These are phyloP conservation scores for Xestoiulus laeticollis DNA, from an alignment of 2,888 invertebrate species.

Conservation along the genomic window DNA sequence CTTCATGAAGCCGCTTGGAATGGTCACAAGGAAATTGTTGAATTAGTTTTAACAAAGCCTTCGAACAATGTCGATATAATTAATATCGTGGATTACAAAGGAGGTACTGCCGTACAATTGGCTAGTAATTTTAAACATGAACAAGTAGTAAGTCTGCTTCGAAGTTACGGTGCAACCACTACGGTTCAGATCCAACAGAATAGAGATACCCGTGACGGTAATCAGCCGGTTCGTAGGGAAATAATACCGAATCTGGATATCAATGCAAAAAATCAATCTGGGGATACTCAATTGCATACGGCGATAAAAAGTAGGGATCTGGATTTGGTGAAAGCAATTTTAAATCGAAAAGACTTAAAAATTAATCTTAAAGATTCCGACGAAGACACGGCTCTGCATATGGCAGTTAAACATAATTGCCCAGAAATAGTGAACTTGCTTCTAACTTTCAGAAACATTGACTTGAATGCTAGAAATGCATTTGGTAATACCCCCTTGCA, in stretches of 20 bases:
- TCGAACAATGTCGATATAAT: not conserved
- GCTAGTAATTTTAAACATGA: not conserved
- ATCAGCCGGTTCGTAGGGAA: not conserved
- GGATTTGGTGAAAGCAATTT: not conserved
- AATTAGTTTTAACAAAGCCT: not conserved
- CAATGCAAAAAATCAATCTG: not conserved
- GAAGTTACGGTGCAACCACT: not conserved
- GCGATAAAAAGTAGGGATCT: not conserved
- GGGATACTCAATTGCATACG: not conserved
- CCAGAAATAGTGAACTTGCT: not conserved
- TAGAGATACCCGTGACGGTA: not conserved
- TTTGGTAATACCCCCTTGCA: not conserved
- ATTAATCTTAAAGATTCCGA: not conserved
- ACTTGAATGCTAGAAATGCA: not conserved
- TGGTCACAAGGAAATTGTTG: constrained; percentile 38
- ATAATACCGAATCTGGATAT: not conserved
- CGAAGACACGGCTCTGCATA: not conserved
- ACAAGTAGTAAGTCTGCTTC: not conserved
- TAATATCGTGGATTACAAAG: not conserved
- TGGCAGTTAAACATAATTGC: not conserved
- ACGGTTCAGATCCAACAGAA: not conserved
- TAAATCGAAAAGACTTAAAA: not conserved
- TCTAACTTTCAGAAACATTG: not conserved
- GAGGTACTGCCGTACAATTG: not conserved
- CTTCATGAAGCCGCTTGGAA: not conserved